These are phyloP conservation scores for Lypha dubia DNA, from an alignment of 2,888 invertebrate species.

Conservation along the genomic window DNA sequence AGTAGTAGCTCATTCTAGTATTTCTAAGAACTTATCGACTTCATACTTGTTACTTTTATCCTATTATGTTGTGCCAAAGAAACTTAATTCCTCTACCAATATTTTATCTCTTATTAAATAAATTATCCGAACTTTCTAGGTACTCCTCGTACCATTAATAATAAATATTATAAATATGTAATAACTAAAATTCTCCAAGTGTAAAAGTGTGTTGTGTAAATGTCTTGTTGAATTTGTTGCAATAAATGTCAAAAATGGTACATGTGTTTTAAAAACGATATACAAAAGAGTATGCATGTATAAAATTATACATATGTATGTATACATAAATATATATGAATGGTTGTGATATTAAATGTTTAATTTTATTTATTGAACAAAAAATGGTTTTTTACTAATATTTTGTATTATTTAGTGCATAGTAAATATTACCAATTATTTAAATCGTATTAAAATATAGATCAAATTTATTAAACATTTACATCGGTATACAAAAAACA, in stretches of 20 bases:
- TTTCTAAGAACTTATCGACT: no score
- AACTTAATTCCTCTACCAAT: neutral
- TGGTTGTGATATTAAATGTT: conserved; percentile 71
- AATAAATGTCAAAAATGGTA: conserved; percentile 34
- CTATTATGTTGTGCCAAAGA: neutral
- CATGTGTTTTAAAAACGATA: conserved; percentile 40
- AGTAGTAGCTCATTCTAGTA: no score
- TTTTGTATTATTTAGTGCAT: conserved; percentile 10
- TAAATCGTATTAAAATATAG: conserved; percentile 26
- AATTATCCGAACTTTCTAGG: neutral
- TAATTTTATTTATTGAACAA: conserved; percentile 52
- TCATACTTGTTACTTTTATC: neutral
- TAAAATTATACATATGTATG: neutral
- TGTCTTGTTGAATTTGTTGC: conserved; percentile 58
- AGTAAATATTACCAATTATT: conserved; percentile 45
- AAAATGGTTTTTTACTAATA: neutral
- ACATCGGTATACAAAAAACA: conserved; percentile 58
- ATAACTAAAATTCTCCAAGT: neutral
- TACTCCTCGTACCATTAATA: neutral
- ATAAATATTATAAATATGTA: neutral
- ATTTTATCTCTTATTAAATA: neutral
- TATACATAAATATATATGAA: conserved; percentile 38
- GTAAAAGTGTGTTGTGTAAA: conserved; percentile 42
- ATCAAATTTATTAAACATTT: conserved; percentile 46
- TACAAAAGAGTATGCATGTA: neutral